Evolutionary conservation across 92 coral and sea anemone species (phyloP).

Genomic region (Paragorgia papillata): DNA sequence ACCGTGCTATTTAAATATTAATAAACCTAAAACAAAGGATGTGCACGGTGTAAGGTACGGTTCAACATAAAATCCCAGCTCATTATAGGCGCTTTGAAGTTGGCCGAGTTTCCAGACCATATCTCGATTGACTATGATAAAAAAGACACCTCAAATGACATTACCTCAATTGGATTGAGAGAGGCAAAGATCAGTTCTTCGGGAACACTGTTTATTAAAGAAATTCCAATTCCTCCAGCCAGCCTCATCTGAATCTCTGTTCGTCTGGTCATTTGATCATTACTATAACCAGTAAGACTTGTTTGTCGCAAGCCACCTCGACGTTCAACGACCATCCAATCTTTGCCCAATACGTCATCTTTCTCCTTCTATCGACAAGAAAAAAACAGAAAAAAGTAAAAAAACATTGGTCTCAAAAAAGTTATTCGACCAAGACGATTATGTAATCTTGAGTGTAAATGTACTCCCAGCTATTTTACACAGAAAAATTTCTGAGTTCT

Average conservation of each 20-base stretch:
- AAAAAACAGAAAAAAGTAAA: neutral
- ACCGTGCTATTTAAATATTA: too few relatives aligned
- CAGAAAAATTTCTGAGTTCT: too few relatives aligned
- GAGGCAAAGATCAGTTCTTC: conserved; percentile 89
- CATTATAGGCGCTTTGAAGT: too few relatives aligned
- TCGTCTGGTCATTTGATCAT: conserved; percentile 56
- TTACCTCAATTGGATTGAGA: conserved; percentile 93
- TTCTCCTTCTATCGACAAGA: conserved; percentile 40
- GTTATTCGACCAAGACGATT: too few relatives aligned
- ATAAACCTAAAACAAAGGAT: too few relatives aligned
- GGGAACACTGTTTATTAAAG: conserved; percentile 85
- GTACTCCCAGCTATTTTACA: too few relatives aligned
- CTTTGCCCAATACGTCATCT: conserved; percentile 71
- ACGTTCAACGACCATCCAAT: conserved; percentile 90
- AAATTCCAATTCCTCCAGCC: conserved; percentile 96
- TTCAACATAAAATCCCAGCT: too few relatives aligned
- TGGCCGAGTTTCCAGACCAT: too few relatives aligned
- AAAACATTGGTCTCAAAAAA: neutral
- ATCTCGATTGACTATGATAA: too few relatives aligned
- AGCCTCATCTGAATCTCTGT: conserved; percentile 88
- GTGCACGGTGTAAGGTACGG: too few relatives aligned
- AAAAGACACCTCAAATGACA: too few relatives aligned
- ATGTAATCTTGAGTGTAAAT: too few relatives aligned
- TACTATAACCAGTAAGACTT: conserved; percentile 63
- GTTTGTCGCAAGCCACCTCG: conserved; percentile 84